Conservation (phyloP, 2,888 invertebrate species). For the Hypolimnas misippus region DNA sequence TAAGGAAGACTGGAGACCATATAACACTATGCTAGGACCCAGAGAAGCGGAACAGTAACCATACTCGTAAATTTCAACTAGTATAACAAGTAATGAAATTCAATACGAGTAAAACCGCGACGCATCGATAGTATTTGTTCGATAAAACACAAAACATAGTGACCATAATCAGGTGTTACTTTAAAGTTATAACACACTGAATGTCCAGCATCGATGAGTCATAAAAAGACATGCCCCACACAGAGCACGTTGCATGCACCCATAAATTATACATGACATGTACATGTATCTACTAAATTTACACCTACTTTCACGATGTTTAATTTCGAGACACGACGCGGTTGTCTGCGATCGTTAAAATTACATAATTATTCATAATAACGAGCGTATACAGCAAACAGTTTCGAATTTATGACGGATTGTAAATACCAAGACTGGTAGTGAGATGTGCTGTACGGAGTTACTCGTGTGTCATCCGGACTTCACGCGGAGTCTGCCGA, state of each 20-base stretch:
- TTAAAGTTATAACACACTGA: slow-evolving; percentile 56
- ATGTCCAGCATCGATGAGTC: slow-evolving; percentile 55
- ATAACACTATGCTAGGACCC: no score
- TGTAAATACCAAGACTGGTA: slow-evolving; percentile 49
- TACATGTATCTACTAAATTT: slow-evolving; percentile 47
- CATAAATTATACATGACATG: slow-evolving; percentile 55
- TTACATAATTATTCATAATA: slow-evolving; percentile 75
- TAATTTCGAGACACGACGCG: slow-evolving; percentile 55
- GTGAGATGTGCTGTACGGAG: slow-evolving; percentile 27
- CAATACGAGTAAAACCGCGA: not conserved
- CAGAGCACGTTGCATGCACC: slow-evolving; percentile 50
- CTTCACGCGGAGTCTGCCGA: slow-evolving; percentile 17
- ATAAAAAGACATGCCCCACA: slow-evolving; percentile 57
- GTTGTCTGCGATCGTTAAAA: slow-evolving; percentile 66
- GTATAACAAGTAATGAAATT: no score
- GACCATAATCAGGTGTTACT: slow-evolving; percentile 59
- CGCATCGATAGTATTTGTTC: slow-evolving; percentile 8
- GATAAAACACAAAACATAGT: slow-evolving; percentile 22
- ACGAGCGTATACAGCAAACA: slow-evolving; percentile 69
- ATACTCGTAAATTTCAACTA: no score
- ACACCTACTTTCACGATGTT: slow-evolving; percentile 58
- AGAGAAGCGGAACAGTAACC: no score
- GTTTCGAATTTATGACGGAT: slow-evolving; percentile 66
- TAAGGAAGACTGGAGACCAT: no score
- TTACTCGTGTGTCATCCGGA: slow-evolving; percentile 33